A percentile compares a stretch with the other conserved stretches of the same genome.
These are phyloP conservation scores for Scotopteryx bipunctaria DNA, from an alignment of 2,888 invertebrate species.

Conservation along the genomic window DNA sequence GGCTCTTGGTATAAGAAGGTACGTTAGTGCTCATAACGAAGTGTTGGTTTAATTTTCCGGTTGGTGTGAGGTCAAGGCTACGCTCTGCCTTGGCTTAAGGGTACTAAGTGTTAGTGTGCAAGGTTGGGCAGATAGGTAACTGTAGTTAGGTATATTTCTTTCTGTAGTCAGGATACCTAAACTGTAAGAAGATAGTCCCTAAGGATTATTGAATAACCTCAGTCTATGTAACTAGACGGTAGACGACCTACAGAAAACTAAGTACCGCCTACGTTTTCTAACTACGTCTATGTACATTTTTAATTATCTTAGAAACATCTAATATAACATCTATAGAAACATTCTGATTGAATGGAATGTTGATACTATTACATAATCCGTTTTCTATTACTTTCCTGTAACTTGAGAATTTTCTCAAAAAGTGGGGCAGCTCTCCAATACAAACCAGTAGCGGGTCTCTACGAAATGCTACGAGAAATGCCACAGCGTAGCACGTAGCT, in stretches of 20 bases:
- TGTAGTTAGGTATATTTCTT: too few relatives aligned
- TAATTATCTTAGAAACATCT: too few relatives aligned
- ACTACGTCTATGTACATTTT: too few relatives aligned
- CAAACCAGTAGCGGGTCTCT: conserved; percentile 36
- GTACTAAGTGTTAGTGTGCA: background rate
- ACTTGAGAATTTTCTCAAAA: conserved; percentile 14
- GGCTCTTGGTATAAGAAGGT: too few relatives aligned
- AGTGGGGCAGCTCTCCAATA: conserved; percentile 16
- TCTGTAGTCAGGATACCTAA: too few relatives aligned
- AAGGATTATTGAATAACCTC: too few relatives aligned
- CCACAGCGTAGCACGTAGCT: conserved; percentile 65
- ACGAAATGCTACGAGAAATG: conserved; percentile 56
- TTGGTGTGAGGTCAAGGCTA: conserved; percentile 18
- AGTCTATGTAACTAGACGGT: too few relatives aligned
- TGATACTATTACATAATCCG: conserved; percentile 7
- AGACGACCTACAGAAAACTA: too few relatives aligned
- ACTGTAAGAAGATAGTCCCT: too few relatives aligned
- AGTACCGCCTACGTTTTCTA: too few relatives aligned
- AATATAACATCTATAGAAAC: too few relatives aligned
- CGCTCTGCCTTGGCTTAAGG: conserved; percentile 3
- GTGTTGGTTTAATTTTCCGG: conserved; percentile 26
- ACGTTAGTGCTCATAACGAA: conserved; percentile 9
- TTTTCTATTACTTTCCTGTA: conserved; percentile 4
- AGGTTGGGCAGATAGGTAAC: background rate
- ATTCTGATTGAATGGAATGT: too few relatives aligned